Evolutionary conservation across 2,888 invertebrate genomes (phyloP).

Genomic region (Aspidapion aeneum): DNA sequence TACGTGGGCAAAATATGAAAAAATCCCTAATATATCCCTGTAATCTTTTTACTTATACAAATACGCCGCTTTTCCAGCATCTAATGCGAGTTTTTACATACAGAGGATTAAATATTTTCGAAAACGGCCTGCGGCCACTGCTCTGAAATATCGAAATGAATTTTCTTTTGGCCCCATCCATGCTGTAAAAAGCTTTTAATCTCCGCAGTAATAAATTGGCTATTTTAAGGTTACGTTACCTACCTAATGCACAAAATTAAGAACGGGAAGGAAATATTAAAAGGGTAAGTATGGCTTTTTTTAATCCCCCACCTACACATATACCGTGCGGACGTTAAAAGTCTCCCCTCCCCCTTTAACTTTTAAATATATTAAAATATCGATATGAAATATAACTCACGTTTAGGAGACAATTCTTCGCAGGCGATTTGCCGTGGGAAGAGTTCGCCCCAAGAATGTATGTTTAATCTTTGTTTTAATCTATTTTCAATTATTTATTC

Average conservation of each 20-base stretch:
- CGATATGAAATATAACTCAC: no score
- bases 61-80: conserved; percentile 11
- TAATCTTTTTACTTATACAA: conserved; percentile 23
- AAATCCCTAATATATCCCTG: conserved; percentile 21
- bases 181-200: conserved; percentile 31
- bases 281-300: no score
- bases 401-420: no score
- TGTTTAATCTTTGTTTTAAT: no score
- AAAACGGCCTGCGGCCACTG: conserved; percentile 38
- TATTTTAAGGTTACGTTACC: conserved; percentile 47
- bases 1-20: conserved; percentile 26
- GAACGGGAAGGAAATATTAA: conserved; percentile 34
- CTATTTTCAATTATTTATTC: no score
- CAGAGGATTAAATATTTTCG: conserved; percentile 44
- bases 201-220: conserved; percentile 43
- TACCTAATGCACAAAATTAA: conserved; percentile 45
- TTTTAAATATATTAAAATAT: no score
- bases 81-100: conserved; percentile 34
- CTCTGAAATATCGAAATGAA: conserved; percentile 23
- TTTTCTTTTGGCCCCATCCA: conserved; percentile 15
- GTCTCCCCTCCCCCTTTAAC: no score
- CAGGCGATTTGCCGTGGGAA: no score
- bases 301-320: no score
- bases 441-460: no score
- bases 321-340: no score